Evolutionary conservation across 2,113 vertebrate genomes (phyloP), one percentile per base, ranked within the genome.

Genomic region (Ailurus styani): DNA sequence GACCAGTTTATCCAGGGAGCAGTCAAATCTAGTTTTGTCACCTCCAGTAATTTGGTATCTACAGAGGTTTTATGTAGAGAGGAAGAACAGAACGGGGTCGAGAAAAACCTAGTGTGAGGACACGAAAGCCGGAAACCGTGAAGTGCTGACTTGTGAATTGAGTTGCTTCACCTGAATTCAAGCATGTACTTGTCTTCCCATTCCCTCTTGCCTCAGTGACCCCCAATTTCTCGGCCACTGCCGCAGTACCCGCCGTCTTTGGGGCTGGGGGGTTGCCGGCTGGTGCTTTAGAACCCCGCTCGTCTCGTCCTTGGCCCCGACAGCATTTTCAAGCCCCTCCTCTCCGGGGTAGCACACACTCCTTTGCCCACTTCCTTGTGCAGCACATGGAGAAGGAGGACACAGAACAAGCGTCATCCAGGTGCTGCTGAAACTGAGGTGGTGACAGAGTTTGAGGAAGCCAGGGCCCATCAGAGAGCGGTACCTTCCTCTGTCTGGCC

Each of bases 311-410:
- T 21, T 37, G 34, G 25, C 47, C 54, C 68, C 27, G 3, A 52
- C 3, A 7, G 42, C 2, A 42, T 3, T 17, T 23, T 34, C 5
- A 8, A 40, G 42, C 23, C 42, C 42, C 64, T 54, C 6, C 13
- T 18, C 7, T 3, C 18, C 2, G 7, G 18, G 25, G 27, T 21
- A 62, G 34, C n/a, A 14, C 0, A 2, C n/a, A 37, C 0, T 0
- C 31, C 12, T 54, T 7, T 6, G 7, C 12, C 14, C 45, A 91
- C 4, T 17, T 66, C 23, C 54, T 45, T 68, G 14, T 64, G 18
- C 17, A 45, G 42, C 1, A 6, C 52, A 40, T 5, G 52, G 18
- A 57, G 45, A 77, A 12, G 1, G 10, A 42, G n/a, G 60, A 11
- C 37, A 40, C 47, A 87, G 52, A 47, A 40, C n/a, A n/a, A 15